Evolutionary conservation across 2,888 invertebrate species (phyloP).

Genomic region (Polydrusus pterygomalis): DNA sequence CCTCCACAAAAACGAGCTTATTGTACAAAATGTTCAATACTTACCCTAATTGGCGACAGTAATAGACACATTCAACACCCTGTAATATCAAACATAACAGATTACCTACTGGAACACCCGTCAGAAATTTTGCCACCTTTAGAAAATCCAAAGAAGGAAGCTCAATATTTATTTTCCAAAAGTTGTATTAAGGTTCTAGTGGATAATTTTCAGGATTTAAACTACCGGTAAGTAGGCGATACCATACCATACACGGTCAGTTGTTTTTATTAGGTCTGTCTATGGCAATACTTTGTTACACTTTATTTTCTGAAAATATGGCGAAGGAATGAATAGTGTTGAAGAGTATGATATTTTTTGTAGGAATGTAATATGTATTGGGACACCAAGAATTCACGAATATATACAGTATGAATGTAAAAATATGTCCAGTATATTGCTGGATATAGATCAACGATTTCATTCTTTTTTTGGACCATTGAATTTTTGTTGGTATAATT

Average conservation of each 20-base stretch:
- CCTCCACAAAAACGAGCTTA: conserved; percentile 75
- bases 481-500: conserved; percentile 89
- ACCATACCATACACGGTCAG: no score
- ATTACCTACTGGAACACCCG: conserved; percentile 78
- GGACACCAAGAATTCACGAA: conserved; percentile 89
- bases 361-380: conserved; percentile 88
- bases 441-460: conserved; percentile 89
- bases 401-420: conserved; percentile 72
- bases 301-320: conserved; percentile 8
- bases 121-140: conserved; percentile 81
- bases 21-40: conserved; percentile 79
- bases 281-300: no score
- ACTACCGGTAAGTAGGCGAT: conserved; percentile 76
- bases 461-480: conserved; percentile 78
- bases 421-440: conserved; percentile 78
- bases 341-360: no score
- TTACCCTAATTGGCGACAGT: conserved; percentile 71
- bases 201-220: conserved; percentile 76
- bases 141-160: conserved; percentile 86
- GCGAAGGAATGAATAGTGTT: background rate
- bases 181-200: conserved; percentile 74
- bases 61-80: conserved; percentile 76
- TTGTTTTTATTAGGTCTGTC: no score
- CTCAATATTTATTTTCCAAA: conserved; percentile 89
- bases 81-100: conserved; percentile 73